A percentile compares a stretch with the other conserved stretches of the same genome.
Conservation (phyloP, 2,888 invertebrate species). For the Drosophila fungiperda region DNA sequence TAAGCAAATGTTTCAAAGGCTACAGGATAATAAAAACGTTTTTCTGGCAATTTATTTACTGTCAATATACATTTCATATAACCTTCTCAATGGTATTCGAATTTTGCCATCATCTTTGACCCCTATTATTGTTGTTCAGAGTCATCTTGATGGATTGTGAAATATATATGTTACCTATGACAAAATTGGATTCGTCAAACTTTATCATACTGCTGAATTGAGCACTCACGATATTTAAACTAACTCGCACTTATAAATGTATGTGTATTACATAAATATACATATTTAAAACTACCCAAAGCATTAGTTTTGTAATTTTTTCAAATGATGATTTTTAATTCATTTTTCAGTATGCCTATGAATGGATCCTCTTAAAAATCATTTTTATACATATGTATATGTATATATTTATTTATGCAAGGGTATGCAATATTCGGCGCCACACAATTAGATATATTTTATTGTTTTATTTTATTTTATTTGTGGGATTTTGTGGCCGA, state of each 20-base stretch:
- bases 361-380: neutral
- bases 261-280: neutral
- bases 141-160: neutral
- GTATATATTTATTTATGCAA: neutral
- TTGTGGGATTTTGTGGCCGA: conserved; percentile 13
- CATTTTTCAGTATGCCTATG: neutral
- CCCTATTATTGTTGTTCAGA: neutral
- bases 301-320: neutral
- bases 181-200: neutral
- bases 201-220: neutral
- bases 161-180: neutral
- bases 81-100: neutral
- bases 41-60: conserved; percentile 66
- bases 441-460: neutral
- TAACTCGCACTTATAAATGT: neutral
- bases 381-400: neutral
- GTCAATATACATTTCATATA: conserved; percentile 51
- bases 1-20: conserved; percentile 74
- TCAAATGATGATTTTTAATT: neutral
- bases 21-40: conserved; percentile 64
- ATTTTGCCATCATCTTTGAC: neutral
- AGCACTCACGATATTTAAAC: neutral
- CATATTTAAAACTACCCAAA: neutral
- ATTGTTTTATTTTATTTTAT: conserved; percentile 44
- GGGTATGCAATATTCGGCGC: neutral